These are phyloP conservation scores for Standfussiana lucernea DNA, from an alignment of 2,888 invertebrate genomes.

Conservation along the genomic window DNA sequence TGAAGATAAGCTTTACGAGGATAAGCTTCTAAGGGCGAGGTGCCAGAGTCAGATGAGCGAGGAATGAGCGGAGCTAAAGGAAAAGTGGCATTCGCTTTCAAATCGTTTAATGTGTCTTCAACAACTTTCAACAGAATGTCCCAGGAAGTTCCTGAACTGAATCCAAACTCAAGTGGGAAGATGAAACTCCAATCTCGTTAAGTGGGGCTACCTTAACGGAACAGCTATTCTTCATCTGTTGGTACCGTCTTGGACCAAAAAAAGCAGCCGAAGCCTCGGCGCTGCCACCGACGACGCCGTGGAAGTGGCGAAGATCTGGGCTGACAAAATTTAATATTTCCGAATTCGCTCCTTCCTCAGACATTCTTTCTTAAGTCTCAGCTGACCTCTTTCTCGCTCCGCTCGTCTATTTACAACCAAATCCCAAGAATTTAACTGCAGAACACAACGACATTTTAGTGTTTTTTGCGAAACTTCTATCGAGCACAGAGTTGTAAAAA, in stretches of 20 bases:
- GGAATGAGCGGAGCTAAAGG: background rate
- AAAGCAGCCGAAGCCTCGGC: no score
- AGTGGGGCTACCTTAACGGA: no score
- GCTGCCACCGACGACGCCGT: no score
- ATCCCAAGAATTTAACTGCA: conserved; percentile 37
- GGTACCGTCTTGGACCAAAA: no score
- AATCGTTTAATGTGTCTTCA: background rate
- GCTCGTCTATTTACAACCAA: conserved; percentile 16
- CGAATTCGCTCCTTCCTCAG: background rate
- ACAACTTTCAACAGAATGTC: no score
- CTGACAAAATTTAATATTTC: background rate
- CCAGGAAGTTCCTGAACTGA: no score
- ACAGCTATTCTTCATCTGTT: no score
- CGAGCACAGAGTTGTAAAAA: conserved; percentile 47
- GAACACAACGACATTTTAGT: conserved; percentile 24
- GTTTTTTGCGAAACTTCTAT: conserved; percentile 55
- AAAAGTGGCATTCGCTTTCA: background rate
- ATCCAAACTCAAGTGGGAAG: no score
- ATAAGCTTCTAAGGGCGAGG: conserved; percentile 29
- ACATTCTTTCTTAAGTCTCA: background rate
- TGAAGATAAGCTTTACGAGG: conserved; percentile 64
- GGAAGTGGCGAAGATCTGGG: no score
- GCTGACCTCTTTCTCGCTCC: conserved; percentile 12
- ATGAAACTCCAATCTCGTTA: no score
- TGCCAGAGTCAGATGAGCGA: conserved; percentile 33